Evolutionary conservation across 2,113 vertebrate genomes (phyloP), one percentile per base, ranked within the genome.

Genomic region (Eurystomus gularis): DNA sequence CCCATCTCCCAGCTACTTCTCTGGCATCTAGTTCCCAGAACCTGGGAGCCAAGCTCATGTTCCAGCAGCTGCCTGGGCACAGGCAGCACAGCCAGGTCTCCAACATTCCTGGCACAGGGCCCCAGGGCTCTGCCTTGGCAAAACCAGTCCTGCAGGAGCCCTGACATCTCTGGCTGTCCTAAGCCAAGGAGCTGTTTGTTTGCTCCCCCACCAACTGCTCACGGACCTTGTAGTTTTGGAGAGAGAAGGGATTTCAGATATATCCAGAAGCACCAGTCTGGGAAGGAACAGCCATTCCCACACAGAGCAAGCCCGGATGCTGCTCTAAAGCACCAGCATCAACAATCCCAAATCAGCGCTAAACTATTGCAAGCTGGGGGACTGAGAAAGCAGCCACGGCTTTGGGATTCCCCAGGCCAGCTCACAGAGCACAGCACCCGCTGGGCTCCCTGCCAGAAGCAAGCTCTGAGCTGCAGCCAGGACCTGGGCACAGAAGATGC

Each of bases 231-330:
- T 29, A 23, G 33, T 39, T 66, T 55, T 39, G 48, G 85, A 70
- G 33, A 78, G 35, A 55, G 79, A 52, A 80, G 29, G 52, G 28
- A 25, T 55, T 28, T 40, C 64, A 39, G 69, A 35, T 60, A 37
- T 2, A 44, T 4, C 23, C 66, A 40, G 61, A 46, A 24, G 33
- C 31, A 42, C 25, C 81, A 69, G 37, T 6, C 61, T 39, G 84
- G 82, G 39, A 93, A 57, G 78, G 44, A 95, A 48, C 78, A 72
- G 90, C 66, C 78, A n/a, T 39, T 91, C 82, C 64, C 57, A 88
- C 81, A 40, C 16, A 55, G 51, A 91, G n/a, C 78, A 61, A 82
- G 66, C 70, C 70, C 88, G 72, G 87, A 58, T 54, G 42, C 54
- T 66, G 73, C 39, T 86, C 58, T 54, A 25, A 69, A 85, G 61